A percentile compares a stretch with the other conserved stretches of the same genome.
Conservation (phyloP, 2,888 invertebrate genomes). For the Limnephilus marmoratus region DNA sequence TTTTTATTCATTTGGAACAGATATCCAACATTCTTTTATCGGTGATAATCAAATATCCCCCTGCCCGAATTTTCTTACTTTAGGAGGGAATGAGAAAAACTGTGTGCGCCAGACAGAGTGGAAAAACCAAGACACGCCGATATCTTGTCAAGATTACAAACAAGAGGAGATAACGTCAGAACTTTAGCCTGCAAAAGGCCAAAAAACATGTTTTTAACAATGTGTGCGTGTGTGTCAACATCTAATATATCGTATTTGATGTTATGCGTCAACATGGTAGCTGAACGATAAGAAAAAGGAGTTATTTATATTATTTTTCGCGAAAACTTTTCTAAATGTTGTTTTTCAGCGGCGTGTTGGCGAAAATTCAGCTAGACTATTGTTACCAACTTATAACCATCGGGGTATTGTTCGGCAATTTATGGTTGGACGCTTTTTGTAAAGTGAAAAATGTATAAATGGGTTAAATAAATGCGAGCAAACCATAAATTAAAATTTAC, state of each 20-base stretch:
- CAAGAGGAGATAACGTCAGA: background rate
- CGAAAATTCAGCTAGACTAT: background rate
- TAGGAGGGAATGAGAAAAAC: background rate
- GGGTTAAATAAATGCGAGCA: background rate
- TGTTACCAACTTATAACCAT: background rate
- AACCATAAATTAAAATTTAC: background rate
- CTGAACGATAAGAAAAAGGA: background rate
- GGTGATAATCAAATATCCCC: background rate
- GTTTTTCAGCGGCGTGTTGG: background rate
- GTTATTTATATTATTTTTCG: background rate
- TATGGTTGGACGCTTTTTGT: background rate
- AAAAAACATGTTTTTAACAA: background rate
- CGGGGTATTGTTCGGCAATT: background rate
- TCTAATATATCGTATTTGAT: background rate
- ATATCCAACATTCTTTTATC: background rate
- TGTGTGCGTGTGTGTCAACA: background rate
- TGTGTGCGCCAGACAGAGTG: background rate
- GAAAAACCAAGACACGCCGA: background rate
- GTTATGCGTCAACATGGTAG: background rate
- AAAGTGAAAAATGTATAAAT: background rate
- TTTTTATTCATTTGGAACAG: conserved; percentile 6
- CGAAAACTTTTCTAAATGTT: background rate
- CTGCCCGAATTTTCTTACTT: background rate
- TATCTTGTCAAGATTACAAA: conserved; percentile 32
- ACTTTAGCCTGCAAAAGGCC: background rate